Evolutionary conservation across 1,140 invertebrate genomes (phyloP).

Genomic region (Drosophila sucinea): DNA sequence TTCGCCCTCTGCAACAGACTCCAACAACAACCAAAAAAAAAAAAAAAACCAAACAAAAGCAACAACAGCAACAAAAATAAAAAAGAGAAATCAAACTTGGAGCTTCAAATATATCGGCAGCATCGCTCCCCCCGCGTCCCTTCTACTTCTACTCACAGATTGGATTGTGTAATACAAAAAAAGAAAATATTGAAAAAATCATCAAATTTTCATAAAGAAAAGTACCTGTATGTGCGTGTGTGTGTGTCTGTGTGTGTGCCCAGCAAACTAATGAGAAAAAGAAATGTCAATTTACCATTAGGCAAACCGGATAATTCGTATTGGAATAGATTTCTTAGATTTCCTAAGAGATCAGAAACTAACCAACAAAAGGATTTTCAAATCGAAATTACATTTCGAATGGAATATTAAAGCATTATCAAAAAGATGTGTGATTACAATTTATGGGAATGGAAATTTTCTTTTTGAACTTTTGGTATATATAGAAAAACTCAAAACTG

Average conservation of each 20-base stretch:
- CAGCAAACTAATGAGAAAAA: background rate
- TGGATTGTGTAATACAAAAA: constrained; percentile 61
- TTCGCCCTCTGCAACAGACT: constrained; percentile 32
- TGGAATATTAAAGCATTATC: background rate
- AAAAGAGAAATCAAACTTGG: constrained; percentile 21
- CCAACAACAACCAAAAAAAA: constrained; percentile 35
- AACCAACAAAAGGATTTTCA: background rate
- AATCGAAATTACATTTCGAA: background rate
- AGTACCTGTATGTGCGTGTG: constrained; percentile 9
- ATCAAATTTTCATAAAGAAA: constrained; percentile 27
- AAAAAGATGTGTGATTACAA: too few relatives aligned
- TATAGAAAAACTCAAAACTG: too few relatives aligned
- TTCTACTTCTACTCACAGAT: constrained; percentile 10
- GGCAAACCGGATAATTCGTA: background rate
- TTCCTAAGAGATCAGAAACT: background rate
- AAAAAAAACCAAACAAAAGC: constrained; percentile 29
- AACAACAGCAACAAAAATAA: constrained; percentile 19
- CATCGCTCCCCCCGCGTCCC: constrained; percentile 8
- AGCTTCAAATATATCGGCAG: constrained; percentile 14
- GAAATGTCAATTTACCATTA: too few relatives aligned
- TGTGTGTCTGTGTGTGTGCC: constrained; percentile 10
- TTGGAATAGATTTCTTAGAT: background rate
- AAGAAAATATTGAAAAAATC: constrained; percentile 40
- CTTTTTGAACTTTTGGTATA: too few relatives aligned
- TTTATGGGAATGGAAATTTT: too few relatives aligned